Conservation (phyloP, 2,113 vertebrate genomes). For the Chlorocebus sabaeus region DNA sequence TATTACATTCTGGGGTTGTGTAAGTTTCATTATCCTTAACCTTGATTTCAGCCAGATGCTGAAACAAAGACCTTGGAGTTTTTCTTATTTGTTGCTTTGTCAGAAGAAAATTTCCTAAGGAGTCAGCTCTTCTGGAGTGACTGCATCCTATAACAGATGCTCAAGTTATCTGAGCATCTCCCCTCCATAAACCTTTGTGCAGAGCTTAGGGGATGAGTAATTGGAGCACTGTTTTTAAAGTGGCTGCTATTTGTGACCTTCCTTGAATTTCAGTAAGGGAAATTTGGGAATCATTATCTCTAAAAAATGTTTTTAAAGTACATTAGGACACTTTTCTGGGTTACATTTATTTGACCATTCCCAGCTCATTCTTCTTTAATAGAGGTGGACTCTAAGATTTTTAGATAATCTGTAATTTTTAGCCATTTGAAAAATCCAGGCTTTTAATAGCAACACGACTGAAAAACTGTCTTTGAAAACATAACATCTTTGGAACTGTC, state of each 20-base stretch:
- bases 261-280: slow-evolving; percentile 58
- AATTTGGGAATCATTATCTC: slow-evolving; percentile 58
- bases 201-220: slow-evolving; percentile 19
- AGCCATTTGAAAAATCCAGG: neutral
- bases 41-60: neutral
- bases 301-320: slow-evolving; percentile 45
- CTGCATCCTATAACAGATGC: neutral
- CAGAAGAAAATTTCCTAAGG: slow-evolving; percentile 26
- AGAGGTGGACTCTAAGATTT: neutral
- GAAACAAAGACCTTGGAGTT: slow-evolving; percentile 11
- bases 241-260: slow-evolving; percentile 46
- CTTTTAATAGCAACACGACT: neutral
- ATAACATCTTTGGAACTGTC: neutral
- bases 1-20: neutral
- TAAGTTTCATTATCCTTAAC: slow-evolving; percentile 17
- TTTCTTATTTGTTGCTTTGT: slow-evolving; percentile 18
- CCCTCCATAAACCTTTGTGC: slow-evolving; percentile 28
- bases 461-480: neutral
- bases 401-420: slow-evolving; percentile 28
- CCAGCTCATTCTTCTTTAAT: slow-evolving; percentile 8
- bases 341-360: neutral
- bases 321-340: neutral
- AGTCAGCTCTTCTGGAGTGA: neutral
- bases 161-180: slow-evolving; percentile 55
- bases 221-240: slow-evolving; percentile 56